phyloP scores from a whole-genome alignment of 2,113 vertebrate genomes.

The Pseudonaja textilis region DNA sequence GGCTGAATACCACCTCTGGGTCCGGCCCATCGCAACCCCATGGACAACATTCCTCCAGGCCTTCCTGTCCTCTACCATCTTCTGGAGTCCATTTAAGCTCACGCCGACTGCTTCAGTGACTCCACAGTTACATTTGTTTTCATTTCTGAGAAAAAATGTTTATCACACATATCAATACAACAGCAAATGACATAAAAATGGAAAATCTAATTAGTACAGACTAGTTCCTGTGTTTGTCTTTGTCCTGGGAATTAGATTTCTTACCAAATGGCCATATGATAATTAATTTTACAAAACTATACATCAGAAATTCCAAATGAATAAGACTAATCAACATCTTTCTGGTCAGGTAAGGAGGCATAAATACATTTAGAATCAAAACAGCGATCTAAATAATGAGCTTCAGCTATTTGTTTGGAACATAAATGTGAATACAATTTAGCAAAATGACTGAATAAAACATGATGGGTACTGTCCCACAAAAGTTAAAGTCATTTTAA shows the following conservation, averaged over 20 bases:
- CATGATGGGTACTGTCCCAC: neutral
- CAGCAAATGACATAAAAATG: slow-evolving; percentile 21
- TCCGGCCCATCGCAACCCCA: too few species aligned
- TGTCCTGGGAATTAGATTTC: slow-evolving; percentile 18
- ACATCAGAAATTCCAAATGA: slow-evolving; percentile 40
- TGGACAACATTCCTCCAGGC: too few species aligned
- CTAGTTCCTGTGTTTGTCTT: neutral
- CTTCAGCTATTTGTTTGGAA: slow-evolving; percentile 23
- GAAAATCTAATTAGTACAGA: slow-evolving; percentile 17
- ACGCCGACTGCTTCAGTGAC: too few species aligned
- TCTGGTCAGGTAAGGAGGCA: slow-evolving; percentile 35
- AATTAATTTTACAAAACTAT: slow-evolving; percentile 38
- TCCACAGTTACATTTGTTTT: neutral
- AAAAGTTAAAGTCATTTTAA: neutral
- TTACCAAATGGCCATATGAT: slow-evolving; percentile 27
- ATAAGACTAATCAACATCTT: slow-evolving; percentile 40
- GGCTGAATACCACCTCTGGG: too few species aligned
- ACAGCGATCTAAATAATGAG: slow-evolving; percentile 50
- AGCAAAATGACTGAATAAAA: slow-evolving; percentile 29
- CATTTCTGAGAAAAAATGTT: neutral
- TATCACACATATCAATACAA: neutral
- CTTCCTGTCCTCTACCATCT: too few species aligned
- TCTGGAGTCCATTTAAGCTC: too few species aligned
- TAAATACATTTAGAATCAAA: slow-evolving; percentile 52
- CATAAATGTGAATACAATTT: slow-evolving; percentile 56